Percentiles rank a stretch among this genome's conserved stretches.
phyloP scores from a whole-genome alignment of 2,797 vertebrate genomes.

The Dicrostonyx torquatus region DNA sequence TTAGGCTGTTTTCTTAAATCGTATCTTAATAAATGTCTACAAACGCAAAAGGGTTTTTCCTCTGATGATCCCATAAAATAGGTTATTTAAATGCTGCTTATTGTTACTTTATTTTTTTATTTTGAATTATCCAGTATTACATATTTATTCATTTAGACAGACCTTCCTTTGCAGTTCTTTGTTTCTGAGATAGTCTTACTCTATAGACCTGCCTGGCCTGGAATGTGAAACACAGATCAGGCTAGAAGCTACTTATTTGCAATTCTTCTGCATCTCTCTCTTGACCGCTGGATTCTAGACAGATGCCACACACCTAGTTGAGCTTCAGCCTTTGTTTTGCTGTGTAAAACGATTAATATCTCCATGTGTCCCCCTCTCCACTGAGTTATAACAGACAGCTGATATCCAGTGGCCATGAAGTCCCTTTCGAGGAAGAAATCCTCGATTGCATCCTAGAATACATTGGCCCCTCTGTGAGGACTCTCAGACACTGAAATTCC shows the following conservation, averaged over 20 bases:
- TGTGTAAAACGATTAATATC: not conserved
- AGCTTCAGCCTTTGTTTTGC: not conserved
- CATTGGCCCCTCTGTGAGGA: conserved; percentile 86
- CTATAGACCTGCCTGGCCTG: not conserved
- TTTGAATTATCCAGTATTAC: not conserved
- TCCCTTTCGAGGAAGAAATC: not conserved
- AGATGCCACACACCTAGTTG: not conserved
- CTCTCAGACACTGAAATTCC: not conserved
- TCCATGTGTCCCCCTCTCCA: too few relatives aligned
- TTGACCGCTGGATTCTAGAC: not conserved
- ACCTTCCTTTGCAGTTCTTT: not conserved
- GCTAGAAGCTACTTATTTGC: not conserved
- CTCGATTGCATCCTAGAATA: conserved; percentile 91
- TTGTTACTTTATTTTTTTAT: not conserved
- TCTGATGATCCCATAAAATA: not conserved
- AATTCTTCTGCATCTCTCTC: too few relatives aligned
- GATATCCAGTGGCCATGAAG: not conserved
- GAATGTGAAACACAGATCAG: not conserved
- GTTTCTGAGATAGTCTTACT: not conserved
- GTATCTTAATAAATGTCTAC: not conserved
- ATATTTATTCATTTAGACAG: not conserved
- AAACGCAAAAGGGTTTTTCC: not conserved
- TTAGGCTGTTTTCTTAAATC: not conserved
- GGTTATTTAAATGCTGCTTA: not conserved
- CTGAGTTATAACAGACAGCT: not conserved